These are phyloP conservation scores for Petrocephalus sullivani DNA, from an alignment of 2,797 vertebrate genomes.

Conservation along the genomic window DNA sequence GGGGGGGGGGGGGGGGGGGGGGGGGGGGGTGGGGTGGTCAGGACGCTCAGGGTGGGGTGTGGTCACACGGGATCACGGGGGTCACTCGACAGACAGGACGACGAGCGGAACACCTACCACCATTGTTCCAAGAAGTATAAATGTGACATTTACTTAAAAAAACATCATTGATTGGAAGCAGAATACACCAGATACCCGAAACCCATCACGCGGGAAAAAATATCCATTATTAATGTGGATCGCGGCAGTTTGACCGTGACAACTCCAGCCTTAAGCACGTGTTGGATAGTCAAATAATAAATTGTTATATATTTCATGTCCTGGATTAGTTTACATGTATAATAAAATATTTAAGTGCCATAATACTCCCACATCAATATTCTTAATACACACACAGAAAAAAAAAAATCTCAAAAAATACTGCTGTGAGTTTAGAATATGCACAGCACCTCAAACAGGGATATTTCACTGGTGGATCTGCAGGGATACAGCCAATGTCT, in stretches of 20 bases:
- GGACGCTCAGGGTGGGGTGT: neutral
- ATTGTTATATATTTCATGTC: neutral
- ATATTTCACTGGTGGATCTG: neutral
- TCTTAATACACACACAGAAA: neutral
- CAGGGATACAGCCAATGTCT: neutral
- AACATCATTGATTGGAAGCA: slow-evolving; percentile 22
- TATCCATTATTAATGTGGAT: slow-evolving; percentile 14
- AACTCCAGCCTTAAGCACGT: neutral
- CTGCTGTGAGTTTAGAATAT: neutral
- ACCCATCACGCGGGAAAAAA: neutral
- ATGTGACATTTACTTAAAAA: slow-evolving; percentile 14
- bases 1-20: neutral
- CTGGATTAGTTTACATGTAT: neutral
- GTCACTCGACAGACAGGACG: slow-evolving; percentile 17
- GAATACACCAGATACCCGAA: slow-evolving; percentile 3
- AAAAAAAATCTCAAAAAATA: neutral
- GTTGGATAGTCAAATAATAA: neutral
- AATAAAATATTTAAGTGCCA: neutral
- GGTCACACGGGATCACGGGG: slow-evolving; percentile 12
- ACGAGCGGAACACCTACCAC: neutral
- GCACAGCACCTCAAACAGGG: neutral
- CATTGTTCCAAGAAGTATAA: neutral
- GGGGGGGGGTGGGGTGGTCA: neutral
- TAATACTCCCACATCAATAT: neutral
- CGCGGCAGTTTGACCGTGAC: neutral